Percentiles rank a stretch among this genome's conserved stretches.
Evolutionary conservation across 2,113 vertebrate species (phyloP).

Genomic region (Haliaeetus leucogaster): DNA sequence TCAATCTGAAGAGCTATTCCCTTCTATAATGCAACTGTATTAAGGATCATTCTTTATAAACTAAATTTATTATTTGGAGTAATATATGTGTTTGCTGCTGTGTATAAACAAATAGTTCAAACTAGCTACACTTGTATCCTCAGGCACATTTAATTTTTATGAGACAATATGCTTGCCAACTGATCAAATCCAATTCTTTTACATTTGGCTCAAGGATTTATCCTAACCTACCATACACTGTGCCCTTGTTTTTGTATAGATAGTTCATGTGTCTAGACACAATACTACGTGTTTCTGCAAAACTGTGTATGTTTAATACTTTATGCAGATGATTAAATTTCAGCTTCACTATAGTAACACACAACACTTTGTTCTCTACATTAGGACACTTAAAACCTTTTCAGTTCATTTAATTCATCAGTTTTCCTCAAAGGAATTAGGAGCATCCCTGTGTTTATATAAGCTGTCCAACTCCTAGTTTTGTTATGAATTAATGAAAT

Average conservation of each 20-base stretch:
- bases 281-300: neutral
- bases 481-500: constrained; percentile 16
- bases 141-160: neutral
- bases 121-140: neutral
- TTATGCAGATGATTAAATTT: constrained; percentile 1
- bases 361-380: neutral
- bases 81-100: neutral
- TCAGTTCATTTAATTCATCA: neutral
- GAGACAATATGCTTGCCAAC: neutral
- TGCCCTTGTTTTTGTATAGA: constrained; percentile 12
- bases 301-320: neutral
- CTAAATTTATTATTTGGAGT: neutral
- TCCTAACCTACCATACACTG: neutral
- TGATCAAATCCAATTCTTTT: neutral
- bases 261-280: neutral
- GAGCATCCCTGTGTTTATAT: neutral
- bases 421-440: constrained; percentile 5
- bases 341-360: neutral
- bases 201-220: neutral
- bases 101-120: neutral
- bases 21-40: neutral
- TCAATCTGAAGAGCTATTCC: neutral
- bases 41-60: neutral
- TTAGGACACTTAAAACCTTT: neutral
- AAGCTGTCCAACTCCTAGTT: constrained; percentile 3